Evolutionary conservation across 2,888 invertebrate genomes (phyloP).

Genomic region (Epicampocera succincta): DNA sequence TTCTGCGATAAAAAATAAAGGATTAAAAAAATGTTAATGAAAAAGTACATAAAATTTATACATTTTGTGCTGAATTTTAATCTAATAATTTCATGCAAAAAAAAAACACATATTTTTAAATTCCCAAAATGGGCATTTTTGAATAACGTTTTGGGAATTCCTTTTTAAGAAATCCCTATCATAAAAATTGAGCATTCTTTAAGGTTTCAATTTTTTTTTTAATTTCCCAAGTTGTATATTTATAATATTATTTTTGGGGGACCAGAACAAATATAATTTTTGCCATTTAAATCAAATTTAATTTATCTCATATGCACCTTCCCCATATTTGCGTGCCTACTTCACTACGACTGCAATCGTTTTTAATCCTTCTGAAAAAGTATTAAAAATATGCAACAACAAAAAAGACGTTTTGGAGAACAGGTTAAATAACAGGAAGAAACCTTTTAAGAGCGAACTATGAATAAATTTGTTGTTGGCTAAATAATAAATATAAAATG

Average conservation of each 20-base stretch:
- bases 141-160: conserved; percentile 11
- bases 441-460: conserved; percentile 59
- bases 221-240: too few relatives aligned
- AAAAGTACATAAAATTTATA: too few relatives aligned
- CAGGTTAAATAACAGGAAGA: conserved; percentile 60
- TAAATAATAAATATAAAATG: conserved; percentile 50
- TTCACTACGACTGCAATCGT: background rate
- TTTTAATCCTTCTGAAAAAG: conserved; percentile 22
- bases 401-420: conserved; percentile 1
- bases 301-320: background rate
- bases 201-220: too few relatives aligned
- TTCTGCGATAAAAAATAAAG: too few relatives aligned
- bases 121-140: conserved; percentile 5
- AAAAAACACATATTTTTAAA: background rate
- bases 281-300: background rate
- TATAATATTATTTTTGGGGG: too few relatives aligned
- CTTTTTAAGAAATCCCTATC: too few relatives aligned
- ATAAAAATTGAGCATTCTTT: too few relatives aligned
- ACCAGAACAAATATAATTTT: background rate
- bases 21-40: too few relatives aligned
- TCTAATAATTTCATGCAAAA: background rate
- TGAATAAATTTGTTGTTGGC: conserved; percentile 59
- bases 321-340: conserved; percentile 17
- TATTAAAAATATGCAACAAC: conserved; percentile 9
- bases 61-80: too few relatives aligned